phyloP scores from a whole-genome alignment of 2,797 vertebrate species.

The Botia almorhae region DNA sequence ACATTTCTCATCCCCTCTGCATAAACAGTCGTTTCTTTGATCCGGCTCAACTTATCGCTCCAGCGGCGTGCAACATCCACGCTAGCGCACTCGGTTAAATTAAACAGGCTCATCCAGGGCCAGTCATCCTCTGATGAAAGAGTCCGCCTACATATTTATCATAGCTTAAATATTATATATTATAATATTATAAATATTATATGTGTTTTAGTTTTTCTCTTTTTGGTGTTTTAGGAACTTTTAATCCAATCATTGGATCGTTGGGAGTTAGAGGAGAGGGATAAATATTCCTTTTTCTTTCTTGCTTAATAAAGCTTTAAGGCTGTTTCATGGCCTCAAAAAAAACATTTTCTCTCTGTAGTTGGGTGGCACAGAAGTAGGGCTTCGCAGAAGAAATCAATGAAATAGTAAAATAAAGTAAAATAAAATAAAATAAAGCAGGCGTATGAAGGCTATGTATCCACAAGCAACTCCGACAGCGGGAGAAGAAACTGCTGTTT shows the following conservation, averaged over 20 bases:
- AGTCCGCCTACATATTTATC: slow-evolving; percentile 23
- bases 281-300: not conserved
- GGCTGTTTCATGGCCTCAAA: not conserved
- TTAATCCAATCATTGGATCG: slow-evolving; percentile 25
- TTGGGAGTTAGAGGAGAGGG: slow-evolving; percentile 1
- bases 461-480: slow-evolving; percentile 3
- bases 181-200: not conserved
- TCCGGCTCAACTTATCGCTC: slow-evolving; percentile 32
- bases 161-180: slow-evolving; percentile 7
- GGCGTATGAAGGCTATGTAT: slow-evolving; percentile 42
- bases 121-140: slow-evolving; percentile 26
- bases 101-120: slow-evolving; percentile 25
- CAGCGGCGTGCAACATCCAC: slow-evolving; percentile 19
- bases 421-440: slow-evolving; percentile 22
- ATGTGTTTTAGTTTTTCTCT: not conserved
- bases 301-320: slow-evolving; percentile 19
- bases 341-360: not conserved
- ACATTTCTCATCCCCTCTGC: slow-evolving; percentile 27
- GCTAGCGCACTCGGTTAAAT: slow-evolving; percentile 12
- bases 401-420: slow-evolving; percentile 9
- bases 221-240: slow-evolving; percentile 13
- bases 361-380: not conserved
- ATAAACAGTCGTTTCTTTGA: slow-evolving; percentile 31
- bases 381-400: slow-evolving; percentile 16
- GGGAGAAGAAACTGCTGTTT: slow-evolving; percentile 12